Evolutionary conservation across 1,140 invertebrate species (phyloP), one percentile per base, ranked within the genome.

Genomic region (Ceratitis capitata): DNA sequence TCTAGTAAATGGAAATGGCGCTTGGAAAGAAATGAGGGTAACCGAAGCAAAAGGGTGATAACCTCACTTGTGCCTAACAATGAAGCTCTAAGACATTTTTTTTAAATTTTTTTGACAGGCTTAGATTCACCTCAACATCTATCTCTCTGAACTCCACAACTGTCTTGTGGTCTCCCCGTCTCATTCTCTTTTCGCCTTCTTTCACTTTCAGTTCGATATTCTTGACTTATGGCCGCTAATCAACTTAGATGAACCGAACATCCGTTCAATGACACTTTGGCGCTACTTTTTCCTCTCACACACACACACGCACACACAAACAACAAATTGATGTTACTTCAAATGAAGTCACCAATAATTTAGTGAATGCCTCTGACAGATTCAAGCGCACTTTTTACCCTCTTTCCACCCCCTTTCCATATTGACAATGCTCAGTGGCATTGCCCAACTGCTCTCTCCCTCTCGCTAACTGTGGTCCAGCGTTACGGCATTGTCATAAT

Each of bases 211-310:
- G 19, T 56, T 56, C 9, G 32, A 69, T 42, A 39, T 83, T 12
- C 16, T 89, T 90, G 89, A 90, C 89, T 89, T 88, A 90, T 90
- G 87, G 89, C 86, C 89, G 88, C 89, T 90, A 90, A 90, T 90
- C 90, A 90, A 90, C 89, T 90, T 86, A 69, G 86, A 87, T 83
- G 85, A 69, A 35, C 61, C 32, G 74, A 84, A 61, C 12, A 82
- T 53, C 45, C 53, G 88, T 86, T 86, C 19, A 23, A 32, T 32
- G 53, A 83, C 69, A 78, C 69, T 78, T 45, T 0, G n/a, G n/a
- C 23, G 45, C 69, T 78, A 3, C 19, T 53, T 51, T 51, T 29
- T 26, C 49, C 47, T 51, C n/a, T n/a, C n/a, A n/a, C n/a, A n/a
- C n/a, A n/a, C n/a, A n/a, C n/a, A n/a, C n/a, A n/a, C n/a, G n/a